A percentile compares a stretch with the other conserved stretches of the same genome.
phyloP scores from a whole-genome alignment of 30 jellyfish, hydroid and myxozoan genomes.

The Aurelia coerulea region DNA sequence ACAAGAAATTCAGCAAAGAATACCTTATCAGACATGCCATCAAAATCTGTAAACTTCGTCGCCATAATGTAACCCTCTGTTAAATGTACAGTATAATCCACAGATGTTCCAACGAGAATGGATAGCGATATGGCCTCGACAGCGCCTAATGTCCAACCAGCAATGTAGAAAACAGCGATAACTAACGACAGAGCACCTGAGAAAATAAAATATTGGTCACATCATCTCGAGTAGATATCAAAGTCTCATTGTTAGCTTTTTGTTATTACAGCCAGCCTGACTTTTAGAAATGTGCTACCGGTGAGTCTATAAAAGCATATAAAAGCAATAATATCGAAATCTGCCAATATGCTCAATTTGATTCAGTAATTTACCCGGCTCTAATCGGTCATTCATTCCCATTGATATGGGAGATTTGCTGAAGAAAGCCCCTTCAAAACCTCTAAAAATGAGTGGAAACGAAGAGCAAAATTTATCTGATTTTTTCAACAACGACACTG shows the following conservation, averaged over 20 bases:
- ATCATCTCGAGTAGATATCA: neutral
- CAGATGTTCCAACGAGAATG: constrained; percentile 71
- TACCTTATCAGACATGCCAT: constrained; percentile 48
- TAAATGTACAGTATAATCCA: constrained; percentile 60
- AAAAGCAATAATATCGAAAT: too few species aligned
- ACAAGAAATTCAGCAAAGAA: neutral
- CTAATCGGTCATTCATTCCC: too few species aligned
- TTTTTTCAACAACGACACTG: too few species aligned
- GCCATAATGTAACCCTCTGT: constrained; percentile 78
- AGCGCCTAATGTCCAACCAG: constrained; percentile 74
- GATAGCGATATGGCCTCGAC: constrained; percentile 72
- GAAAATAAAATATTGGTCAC: neutral
- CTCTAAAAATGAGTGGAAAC: too few species aligned
- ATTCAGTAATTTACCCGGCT: too few species aligned
- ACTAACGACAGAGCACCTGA: constrained; percentile 66
- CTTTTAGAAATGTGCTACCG: too few species aligned
- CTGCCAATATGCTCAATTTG: too few species aligned
- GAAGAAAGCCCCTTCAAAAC: too few species aligned
- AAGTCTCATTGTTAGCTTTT: neutral
- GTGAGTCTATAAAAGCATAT: too few species aligned
- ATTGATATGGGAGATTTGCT: too few species aligned
- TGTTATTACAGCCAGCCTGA: too few species aligned
- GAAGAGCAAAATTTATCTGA: too few species aligned
- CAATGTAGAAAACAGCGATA: constrained; percentile 54
- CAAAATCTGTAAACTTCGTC: constrained; percentile 32